phyloP scores from a whole-genome alignment of 2,797 vertebrate species.

The Coccyzus lansbergi region DNA sequence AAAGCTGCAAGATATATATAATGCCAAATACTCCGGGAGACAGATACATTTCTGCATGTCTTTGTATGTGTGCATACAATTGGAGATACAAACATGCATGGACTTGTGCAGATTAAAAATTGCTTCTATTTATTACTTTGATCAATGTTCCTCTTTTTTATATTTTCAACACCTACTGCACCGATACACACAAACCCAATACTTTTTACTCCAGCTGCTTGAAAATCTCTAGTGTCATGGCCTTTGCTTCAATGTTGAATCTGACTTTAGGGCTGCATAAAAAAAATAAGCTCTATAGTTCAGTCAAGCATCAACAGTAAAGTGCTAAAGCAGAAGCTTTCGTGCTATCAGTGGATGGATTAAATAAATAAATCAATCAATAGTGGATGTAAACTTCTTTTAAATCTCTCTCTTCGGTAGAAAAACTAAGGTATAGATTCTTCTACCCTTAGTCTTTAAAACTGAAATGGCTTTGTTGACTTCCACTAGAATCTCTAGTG shows the following conservation, averaged over 20 bases:
- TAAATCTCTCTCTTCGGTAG: conserved; percentile 7
- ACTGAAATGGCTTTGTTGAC: neutral
- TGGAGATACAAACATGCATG: conserved; percentile 26
- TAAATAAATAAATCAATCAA: conserved; percentile 62
- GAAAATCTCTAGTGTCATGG: conserved; percentile 48
- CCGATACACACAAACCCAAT: conserved; percentile 50
- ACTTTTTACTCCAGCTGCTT: conserved; percentile 37
- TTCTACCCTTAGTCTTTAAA: neutral
- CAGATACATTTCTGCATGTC: neutral
- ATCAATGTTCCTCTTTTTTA: conserved; percentile 44
- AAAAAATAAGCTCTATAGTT: conserved; percentile 46
- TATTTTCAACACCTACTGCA: conserved; percentile 67
- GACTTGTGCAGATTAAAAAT: conserved; percentile 55
- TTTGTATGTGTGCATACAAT: neutral
- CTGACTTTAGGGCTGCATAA: conserved; percentile 56
- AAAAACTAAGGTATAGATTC: neutral
- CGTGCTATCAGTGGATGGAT: conserved; percentile 13
- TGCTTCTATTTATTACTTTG: conserved; percentile 58
- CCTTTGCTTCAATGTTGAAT: conserved; percentile 44
- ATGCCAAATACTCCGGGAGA: conserved; percentile 16
- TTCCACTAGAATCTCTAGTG: neutral
- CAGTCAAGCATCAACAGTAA: conserved; percentile 49
- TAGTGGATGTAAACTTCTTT: conserved; percentile 48
- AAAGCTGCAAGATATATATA: neutral
- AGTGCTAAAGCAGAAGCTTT: conserved; percentile 63